Evolutionary conservation across 30 jellyfish, hydroid and myxozoan species (phyloP).

Genomic region (Turritopsis rubra): DNA sequence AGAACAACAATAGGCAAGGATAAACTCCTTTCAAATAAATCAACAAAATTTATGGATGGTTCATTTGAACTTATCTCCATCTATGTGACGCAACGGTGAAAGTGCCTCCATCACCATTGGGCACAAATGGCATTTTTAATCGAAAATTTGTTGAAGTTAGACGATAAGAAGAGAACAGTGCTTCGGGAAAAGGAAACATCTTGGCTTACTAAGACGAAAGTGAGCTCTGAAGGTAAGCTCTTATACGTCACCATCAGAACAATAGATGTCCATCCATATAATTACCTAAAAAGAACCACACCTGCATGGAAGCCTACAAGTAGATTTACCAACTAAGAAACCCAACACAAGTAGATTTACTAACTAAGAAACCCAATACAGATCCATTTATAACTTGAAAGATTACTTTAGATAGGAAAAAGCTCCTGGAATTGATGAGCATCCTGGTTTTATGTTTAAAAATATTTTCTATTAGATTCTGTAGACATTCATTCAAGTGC

Average conservation of each 20-base stretch:
- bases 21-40: neutral
- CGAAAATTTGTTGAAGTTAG: neutral
- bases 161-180: neutral
- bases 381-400: no score
- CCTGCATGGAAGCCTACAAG: no score
- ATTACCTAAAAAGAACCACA: no score
- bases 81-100: neutral
- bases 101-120: neutral
- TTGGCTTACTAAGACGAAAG: neutral
- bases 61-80: neutral
- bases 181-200: neutral
- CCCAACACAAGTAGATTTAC: no score
- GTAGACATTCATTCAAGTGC: slow-evolving; percentile 9
- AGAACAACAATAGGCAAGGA: neutral
- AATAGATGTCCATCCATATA: neutral
- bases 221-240: neutral
- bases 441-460: neutral
- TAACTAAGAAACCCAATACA: no score
- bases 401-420: no score
- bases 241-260: no score
- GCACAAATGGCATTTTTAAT: neutral
- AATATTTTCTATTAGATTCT: neutral
- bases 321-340: no score
- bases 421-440: no score
- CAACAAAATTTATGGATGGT: neutral